Evolutionary conservation across 1,140 invertebrate genomes (phyloP).

Genomic region (Rhagoletis pomonella): DNA sequence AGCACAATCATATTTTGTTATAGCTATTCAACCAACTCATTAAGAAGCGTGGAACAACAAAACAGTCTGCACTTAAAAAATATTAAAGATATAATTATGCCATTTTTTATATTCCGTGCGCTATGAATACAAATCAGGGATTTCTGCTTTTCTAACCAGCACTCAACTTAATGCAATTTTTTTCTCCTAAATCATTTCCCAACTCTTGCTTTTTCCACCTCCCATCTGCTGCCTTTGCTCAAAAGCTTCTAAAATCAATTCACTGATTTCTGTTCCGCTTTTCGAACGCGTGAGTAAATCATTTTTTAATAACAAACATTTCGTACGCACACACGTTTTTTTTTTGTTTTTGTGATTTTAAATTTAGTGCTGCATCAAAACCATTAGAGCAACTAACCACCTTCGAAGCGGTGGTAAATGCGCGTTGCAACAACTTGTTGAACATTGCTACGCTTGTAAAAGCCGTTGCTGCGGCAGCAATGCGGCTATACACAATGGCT

Average conservation of each 20-base stretch:
- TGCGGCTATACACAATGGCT: not conserved
- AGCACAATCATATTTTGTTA: not conserved
- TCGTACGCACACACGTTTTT: not conserved
- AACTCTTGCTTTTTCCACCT: too few species aligned
- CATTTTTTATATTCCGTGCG: too few species aligned
- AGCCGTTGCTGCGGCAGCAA: not conserved
- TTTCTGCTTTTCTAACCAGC: too few species aligned
- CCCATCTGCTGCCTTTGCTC: too few species aligned
- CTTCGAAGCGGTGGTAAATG: not conserved
- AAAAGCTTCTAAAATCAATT: not conserved
- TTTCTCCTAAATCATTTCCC: too few species aligned
- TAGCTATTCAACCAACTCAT: too few species aligned
- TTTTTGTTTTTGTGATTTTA: not conserved
- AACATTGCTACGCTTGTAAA: not conserved
- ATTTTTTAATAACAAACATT: conserved; percentile 42
- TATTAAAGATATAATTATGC: too few species aligned
- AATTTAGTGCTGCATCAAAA: not conserved
- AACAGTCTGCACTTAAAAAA: too few species aligned
- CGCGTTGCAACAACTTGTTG: not conserved
- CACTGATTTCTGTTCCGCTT: not conserved
- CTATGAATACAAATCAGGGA: too few species aligned
- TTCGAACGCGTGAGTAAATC: conserved; percentile 4
- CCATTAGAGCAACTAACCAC: not conserved
- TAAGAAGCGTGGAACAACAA: too few species aligned
- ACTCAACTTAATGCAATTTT: too few species aligned